Base-by-base conservation (phyloP, 2,797 vertebrate species). In the Notolepis coatsorum region DNA sequence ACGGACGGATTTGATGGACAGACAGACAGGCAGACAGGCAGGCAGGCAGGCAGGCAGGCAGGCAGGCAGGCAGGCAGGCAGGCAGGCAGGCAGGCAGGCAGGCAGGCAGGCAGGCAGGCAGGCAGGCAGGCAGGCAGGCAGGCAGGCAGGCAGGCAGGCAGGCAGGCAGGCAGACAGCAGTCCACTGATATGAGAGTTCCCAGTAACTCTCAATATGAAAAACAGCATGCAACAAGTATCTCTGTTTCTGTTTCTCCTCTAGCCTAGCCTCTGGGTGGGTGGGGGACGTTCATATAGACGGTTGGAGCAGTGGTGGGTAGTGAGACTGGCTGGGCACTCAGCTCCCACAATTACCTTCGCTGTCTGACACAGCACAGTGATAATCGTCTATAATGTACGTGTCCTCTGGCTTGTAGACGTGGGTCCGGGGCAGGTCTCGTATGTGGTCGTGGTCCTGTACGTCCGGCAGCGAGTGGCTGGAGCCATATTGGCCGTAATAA, bases 281-380 rank as follows among this genome's bases (percentile, higher is more conserved):
- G 91, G 92, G 92, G 91, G 92, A 92, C 88, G 75, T 89, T 89
- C 85, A 91, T 73, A 85, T 85, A 81, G 51, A 17, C 64, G 79
- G 76, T 84, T 85, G 85, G 82, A 79, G 86, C 83, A 88, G 84
- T 88, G 90, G 86, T 80, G 90, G 87, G 82, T 90, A 91, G 85
- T 90, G 85, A 88, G 80, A 87, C 88, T 87, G 89, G 57, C 67
- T 84, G 87, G 87, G 84, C 77, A 84, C 81, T 95, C 90, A 96
- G 89, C 93, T 77, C 85, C 89, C 86, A 88, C 88, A 94, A 89
- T 99, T 99, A 99, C 98, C 98, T 99, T 99, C 98, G 1, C 98
- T 99, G 94, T 99, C 98, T 58, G 98, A 99, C 86, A 99, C 97
- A 92, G 98, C 98, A 69, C 97, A 98, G 93, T 99, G 96, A 88